Base-by-base conservation (phyloP, 2,113 vertebrate species). In the Aptenodytes patagonicus region DNA sequence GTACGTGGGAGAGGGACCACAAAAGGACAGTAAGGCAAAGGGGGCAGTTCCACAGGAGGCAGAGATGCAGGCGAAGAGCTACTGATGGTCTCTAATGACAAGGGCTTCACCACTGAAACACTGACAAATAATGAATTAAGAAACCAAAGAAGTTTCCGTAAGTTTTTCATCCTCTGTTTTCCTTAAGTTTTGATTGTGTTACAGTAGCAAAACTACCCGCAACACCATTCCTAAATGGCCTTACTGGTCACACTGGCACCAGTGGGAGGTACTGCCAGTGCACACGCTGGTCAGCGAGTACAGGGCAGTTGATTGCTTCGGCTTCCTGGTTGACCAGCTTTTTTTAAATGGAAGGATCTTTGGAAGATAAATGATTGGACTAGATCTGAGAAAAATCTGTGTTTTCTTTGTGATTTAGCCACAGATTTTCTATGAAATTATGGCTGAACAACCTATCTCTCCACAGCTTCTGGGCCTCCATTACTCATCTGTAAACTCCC, bases 281-380 rank as follows among this genome's bases (percentile, higher is more conserved):
- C 61, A 82, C 38, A 75, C 19, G 16, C 55, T 55, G 72, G 65
- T 52, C 89, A 72, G 36, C 24, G 65, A 91, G 87, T 49, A 75
- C 42, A 40, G 55, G 49, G 32, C 73, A 84, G 26, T 49, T 51
- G 57, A 90, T 26, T 76, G 40, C 93, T 85, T 82, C 42, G 46
- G 29, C n/a, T 89, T 95, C 91, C 78, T 79, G 52, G 44, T 7
- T 91, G 78, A 94, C 66, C 0, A 0, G 73, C 55, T 93, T 79
- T 93, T 93, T 93, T 58, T 16, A 87, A 87, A 94, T 28, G 5
- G 49, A 80, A 82, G 40, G 17, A 68, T 90, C 49, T 92, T 93
- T 72, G 44, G 29, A 92, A 61, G 49, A 87, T 9, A 87, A 84
- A 72, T 20, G 4, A 87, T 14, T 70, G 54, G 19, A 80, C 46